Conservation (phyloP, 2,797 vertebrate genomes). For the Myotis vivesi region DNA sequence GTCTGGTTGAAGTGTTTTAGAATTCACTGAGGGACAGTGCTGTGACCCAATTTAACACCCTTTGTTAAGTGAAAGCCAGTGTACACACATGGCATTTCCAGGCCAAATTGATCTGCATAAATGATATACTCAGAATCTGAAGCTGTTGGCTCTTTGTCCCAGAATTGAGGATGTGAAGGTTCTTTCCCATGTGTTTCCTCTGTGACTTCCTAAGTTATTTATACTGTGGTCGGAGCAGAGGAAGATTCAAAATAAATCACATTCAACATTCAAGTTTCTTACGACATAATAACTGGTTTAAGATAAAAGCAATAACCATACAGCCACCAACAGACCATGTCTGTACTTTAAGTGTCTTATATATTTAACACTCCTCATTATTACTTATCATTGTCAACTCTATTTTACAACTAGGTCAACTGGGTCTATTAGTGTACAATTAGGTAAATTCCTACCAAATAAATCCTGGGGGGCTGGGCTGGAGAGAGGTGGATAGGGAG, state of each 20-base stretch:
- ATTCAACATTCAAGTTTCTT: neutral
- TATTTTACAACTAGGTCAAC: neutral
- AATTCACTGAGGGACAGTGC: constrained; percentile 80
- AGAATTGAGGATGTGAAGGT: constrained; percentile 55
- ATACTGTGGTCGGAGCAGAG: neutral
- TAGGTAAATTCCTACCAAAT: neutral
- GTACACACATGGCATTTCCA: constrained; percentile 75
- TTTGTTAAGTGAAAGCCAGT: constrained; percentile 78
- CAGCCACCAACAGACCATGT: neutral
- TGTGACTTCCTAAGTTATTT: neutral
- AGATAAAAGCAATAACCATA: neutral
- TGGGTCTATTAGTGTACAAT: neutral
- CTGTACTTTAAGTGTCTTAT: neutral
- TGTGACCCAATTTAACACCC: constrained; percentile 79
- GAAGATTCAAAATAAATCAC: neutral
- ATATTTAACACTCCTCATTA: neutral
- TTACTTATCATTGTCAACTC: neutral
- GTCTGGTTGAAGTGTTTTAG: constrained; percentile 78
- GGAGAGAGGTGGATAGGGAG: neutral
- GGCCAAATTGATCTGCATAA: constrained; percentile 72
- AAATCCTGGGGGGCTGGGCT: neutral
- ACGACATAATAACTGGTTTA: neutral
- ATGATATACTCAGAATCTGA: constrained; percentile 64
- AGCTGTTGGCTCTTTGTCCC: constrained; percentile 67
- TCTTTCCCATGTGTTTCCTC: neutral